Base-by-base conservation (phyloP, 2,113 vertebrate species). In the Halichoerus grypus region DNA sequence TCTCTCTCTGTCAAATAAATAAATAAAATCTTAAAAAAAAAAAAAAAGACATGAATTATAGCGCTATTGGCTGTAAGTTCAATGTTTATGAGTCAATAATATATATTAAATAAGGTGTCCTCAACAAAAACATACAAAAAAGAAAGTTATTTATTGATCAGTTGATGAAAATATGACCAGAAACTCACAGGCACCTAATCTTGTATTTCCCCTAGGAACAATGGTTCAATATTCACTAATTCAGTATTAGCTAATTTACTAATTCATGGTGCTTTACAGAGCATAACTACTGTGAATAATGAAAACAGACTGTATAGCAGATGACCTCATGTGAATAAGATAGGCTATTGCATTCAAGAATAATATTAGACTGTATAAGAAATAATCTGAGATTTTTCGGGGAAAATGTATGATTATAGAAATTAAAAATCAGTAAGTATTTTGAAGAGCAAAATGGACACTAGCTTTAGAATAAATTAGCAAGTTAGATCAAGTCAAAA, bases 221-320 rank as follows among this genome's bases (percentile, higher is more conserved):
- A 86, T 36, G 21, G 28, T 39, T 94, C 59, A 8, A 18, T 61
- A 92, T 51, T 97, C 81, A 65, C 5, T 63, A 49, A 83, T 42
- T 57, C 39, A 86, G 46, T 55, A 69, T 80, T 96, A 84, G 33
- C 39, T 77, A 61, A 92, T 53, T 89, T 67, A 83, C 36, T 49
- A 57, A 74, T 79, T 63, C 33, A 33, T 1, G 13, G 24, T 10
- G 39, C 22, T 55, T 92, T 87, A 76, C 36, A 92, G 21, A 69
- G 39, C n/a, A 74, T 74, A 96, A 87, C 31, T 74, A 67, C 49
- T 21, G 4, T 83, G 69, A 97, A 59, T 79, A 90, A 46, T 61
- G 36, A 89, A 92, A 94, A 83, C 26, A 74, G 49, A 80, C 4
- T 26, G 31, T 81, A 80, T 39, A 87, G 39, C 36, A 74, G 88